Conservation (phyloP, 2,797 vertebrate species). For the Tachyglossus aculeatus region DNA sequence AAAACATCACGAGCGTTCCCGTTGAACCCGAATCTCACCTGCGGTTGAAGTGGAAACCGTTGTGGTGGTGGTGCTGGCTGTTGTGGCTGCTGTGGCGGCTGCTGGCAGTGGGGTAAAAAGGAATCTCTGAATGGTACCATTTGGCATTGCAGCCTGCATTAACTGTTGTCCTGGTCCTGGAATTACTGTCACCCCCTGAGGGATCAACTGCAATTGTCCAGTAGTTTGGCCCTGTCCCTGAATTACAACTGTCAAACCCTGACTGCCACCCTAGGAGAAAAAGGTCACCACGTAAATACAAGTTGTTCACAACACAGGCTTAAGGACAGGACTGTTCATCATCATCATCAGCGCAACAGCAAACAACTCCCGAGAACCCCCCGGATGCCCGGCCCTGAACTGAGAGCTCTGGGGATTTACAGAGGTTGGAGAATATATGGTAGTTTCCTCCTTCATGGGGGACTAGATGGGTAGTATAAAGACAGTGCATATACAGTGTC, state of each 20-base stretch:
- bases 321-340: not conserved
- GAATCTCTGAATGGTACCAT: constrained; percentile 94
- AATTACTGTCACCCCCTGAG: constrained; percentile 92
- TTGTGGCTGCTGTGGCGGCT: constrained; percentile 73
- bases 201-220: constrained; percentile 94
- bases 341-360: not conserved
- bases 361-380: not conserved
- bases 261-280: constrained; percentile 85
- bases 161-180: constrained; percentile 95
- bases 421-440: no score
- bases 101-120: constrained; percentile 90
- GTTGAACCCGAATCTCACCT: constrained; percentile 68
- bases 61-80: constrained; percentile 76
- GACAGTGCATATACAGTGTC: no score
- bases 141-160: constrained; percentile 96
- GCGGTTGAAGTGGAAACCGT: constrained; percentile 78
- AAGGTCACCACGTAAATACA: not conserved
- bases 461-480: no score
- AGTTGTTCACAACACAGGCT: not conserved
- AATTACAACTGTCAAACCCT: constrained; percentile 94
- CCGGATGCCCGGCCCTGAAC: not conserved
- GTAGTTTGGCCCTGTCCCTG: constrained; percentile 97
- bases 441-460: no score
- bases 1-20: rapidly evolving
- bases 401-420: no score